Evolutionary conservation across 2,888 invertebrate species (phyloP).

Genomic region (Poecilobothrus nobilitatus): DNA sequence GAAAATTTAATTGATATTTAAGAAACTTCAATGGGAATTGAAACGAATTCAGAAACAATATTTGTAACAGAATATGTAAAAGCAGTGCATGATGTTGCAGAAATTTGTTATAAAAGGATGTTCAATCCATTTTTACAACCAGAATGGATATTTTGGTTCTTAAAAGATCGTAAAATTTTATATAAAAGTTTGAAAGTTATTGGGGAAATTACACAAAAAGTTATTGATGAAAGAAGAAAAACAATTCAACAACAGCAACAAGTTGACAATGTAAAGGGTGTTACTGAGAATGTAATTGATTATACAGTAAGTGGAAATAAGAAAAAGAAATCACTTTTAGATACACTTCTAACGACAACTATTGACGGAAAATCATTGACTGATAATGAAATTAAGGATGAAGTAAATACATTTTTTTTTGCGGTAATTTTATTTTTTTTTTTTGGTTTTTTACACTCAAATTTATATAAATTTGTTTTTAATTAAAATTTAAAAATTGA

Average conservation of each 20-base stretch:
- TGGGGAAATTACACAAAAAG: constrained; percentile 15
- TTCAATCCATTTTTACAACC: constrained; percentile 5
- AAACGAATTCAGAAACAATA: constrained; percentile 56
- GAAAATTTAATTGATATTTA: constrained; percentile 7
- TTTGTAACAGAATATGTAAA: constrained; percentile 57
- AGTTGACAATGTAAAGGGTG: background rate
- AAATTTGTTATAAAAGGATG: constrained; percentile 8
- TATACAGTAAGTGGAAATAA: constrained; percentile 27
- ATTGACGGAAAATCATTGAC: constrained; percentile 48
- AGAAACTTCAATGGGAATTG: constrained; percentile 67
- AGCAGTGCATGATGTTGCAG: constrained; percentile 54
- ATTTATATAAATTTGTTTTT: background rate
- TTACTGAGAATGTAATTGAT: background rate
- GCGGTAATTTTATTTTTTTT: constrained; percentile 31
- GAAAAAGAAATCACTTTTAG: constrained; percentile 53
- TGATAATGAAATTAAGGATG: constrained; percentile 50
- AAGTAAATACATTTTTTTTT: constrained; percentile 61
- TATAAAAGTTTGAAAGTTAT: constrained; percentile 11
- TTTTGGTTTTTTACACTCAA: no score
- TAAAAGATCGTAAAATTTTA: constrained; percentile 3
- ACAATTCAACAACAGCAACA: background rate
- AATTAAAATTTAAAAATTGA: background rate
- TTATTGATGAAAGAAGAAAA: constrained; percentile 18
- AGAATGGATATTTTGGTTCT: background rate
- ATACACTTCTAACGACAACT: constrained; percentile 50